phyloP scores from a whole-genome alignment of 2,797 vertebrate species.

The Periparus ater region DNA sequence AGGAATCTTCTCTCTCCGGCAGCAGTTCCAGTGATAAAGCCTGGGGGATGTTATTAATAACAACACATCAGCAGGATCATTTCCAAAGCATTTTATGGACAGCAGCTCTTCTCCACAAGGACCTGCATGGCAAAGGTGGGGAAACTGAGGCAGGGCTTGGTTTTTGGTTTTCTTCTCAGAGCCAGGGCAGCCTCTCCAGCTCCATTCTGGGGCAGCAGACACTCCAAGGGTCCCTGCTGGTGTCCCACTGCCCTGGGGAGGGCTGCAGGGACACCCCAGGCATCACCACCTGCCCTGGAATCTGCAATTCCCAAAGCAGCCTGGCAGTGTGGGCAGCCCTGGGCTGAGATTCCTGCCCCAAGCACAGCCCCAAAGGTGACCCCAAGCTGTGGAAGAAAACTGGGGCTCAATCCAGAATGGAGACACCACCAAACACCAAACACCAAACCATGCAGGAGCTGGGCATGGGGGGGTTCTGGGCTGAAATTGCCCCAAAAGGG shows the following conservation, averaged over 20 bases:
- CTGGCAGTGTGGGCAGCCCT: not conserved
- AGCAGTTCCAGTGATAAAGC: not conserved
- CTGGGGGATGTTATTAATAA: not conserved
- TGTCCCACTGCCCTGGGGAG: not conserved
- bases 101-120: not conserved
- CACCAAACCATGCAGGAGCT: not conserved
- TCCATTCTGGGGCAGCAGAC: not conserved
- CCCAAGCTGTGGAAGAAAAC: accelerated
- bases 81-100: not conserved
- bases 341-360: not conserved
- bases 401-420: not conserved
- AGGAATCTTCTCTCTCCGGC: not conserved
- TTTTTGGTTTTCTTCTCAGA: not conserved
- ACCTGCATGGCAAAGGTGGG: not conserved
- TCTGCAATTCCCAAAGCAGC: not conserved
- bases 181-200: not conserved
- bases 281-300: not conserved
- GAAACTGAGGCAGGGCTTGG: not conserved
- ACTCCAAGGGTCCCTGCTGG: not conserved
- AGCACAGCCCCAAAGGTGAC: not conserved
- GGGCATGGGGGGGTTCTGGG: accelerated
- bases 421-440: not conserved
- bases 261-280: not conserved
- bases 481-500: not conserved
- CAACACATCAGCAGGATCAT: not conserved